Evolutionary conservation across 2,797 vertebrate genomes (phyloP).

Genomic region (Mus caroli): DNA sequence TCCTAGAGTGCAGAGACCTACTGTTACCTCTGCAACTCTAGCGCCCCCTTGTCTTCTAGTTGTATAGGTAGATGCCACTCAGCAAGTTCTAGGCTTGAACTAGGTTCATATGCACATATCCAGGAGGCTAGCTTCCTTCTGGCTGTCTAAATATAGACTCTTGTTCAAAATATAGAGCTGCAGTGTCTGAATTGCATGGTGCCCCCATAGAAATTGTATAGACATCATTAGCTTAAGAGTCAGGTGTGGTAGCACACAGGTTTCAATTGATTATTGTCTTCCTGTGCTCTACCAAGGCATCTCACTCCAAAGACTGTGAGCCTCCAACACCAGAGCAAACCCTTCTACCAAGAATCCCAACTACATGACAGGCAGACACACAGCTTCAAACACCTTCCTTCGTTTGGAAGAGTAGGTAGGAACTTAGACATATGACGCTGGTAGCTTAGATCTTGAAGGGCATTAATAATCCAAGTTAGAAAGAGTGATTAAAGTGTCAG

Average conservation of each 20-base stretch:
- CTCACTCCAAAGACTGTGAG: not conserved
- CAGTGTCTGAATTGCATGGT: not conserved
- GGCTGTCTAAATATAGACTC: constrained; percentile 27
- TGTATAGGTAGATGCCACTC: not conserved
- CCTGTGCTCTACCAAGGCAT: not conserved
- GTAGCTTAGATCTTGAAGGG: constrained; percentile 5
- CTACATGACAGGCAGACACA: not conserved
- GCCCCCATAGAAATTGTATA: not conserved
- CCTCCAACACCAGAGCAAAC: not conserved
- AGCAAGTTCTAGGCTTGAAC: not conserved
- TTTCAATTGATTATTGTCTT: constrained; percentile 21
- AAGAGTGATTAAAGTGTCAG: not conserved
- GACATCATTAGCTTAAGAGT: not conserved
- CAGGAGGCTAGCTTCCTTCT: not conserved
- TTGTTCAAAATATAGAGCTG: not conserved
- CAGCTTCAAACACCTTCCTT: not conserved
- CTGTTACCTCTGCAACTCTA: not conserved
- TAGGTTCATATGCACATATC: not conserved
- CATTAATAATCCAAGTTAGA: not conserved
- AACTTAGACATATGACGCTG: not conserved
- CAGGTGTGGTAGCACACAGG: not conserved
- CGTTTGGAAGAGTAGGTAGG: not conserved
- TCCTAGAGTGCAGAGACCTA: not conserved
- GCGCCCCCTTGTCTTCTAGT: not conserved
- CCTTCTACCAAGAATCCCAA: not conserved